Evolutionary conservation across 2,888 invertebrate genomes (phyloP), one percentile per base, ranked within the genome.

Genomic region (Craniophora ligustri): DNA sequence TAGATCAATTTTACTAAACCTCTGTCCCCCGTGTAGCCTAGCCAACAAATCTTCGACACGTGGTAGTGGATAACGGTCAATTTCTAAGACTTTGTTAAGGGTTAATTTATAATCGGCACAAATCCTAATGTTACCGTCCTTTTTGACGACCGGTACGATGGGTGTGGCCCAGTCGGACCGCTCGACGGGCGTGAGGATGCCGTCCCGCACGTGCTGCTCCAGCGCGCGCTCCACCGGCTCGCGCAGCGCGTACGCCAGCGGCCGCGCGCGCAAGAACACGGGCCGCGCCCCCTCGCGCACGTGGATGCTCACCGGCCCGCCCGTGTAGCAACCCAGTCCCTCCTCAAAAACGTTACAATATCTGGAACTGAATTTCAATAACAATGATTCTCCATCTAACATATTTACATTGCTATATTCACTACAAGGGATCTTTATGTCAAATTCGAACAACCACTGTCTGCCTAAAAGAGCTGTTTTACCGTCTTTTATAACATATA

Each of bases 141-240:
- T 32, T 16, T 32, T 32, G 8, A 32, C 16, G 8, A 32, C 32
- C 2, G 15, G 16, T 7, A 11, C 70, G 7, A 73, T 72, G 0
- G 71, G 71, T 3, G 72, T 75, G 6, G 70, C 75, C 75, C 76
- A 71, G 32, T 74, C 72, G 0, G 74, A 72, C 5, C 48, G 39
- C 1, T 46, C 40, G 10, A 78, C 72, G 0, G 73, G 73, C 0
- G 67, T 59, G 44, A 72, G 38, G 23, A 74, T 31, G 38, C 64
- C 72, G 16, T 72, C 69, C 2, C 30, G 35, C 40, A 56, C 55
- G 45, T 64, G n/a, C 38, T 53, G 46, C 5, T 50, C 47, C 2
- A 61, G 63, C 21, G 54, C 68, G 5, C 54, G 67, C 49, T 71
- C 66, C 16, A 68, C 69, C 11, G 54, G 64, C 32, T 53, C 56